Percentiles rank a stretch among this genome's conserved stretches.
These are phyloP conservation scores for Platerodrilus igneus DNA, from an alignment of 2,888 invertebrate species.

Conservation along the genomic window DNA sequence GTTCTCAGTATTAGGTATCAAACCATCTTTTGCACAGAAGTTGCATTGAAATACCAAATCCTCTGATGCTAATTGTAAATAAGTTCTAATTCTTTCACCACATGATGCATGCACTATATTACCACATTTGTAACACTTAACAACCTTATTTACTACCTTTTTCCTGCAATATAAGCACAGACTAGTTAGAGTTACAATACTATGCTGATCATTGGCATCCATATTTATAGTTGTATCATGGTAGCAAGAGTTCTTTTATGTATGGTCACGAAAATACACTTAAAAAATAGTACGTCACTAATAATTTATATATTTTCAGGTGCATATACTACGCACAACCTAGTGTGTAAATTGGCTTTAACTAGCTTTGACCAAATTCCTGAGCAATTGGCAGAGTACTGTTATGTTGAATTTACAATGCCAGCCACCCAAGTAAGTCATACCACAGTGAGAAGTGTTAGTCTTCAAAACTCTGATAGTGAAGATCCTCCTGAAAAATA, in stretches of 20 bases:
- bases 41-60: too few species aligned
- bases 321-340: conserved; percentile 95
- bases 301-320: conserved; percentile 67
- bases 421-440: conserved; percentile 94
- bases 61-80: too few species aligned
- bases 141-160: too few species aligned
- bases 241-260: neutral
- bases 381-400: conserved; percentile 81
- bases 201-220: too few species aligned
- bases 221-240: too few species aligned
- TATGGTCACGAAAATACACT: neutral
- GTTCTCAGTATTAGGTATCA: too few species aligned
- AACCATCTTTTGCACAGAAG: too few species aligned
- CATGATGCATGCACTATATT: too few species aligned
- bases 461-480: conserved; percentile 78
- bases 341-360: conserved; percentile 90
- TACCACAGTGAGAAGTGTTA: conserved; percentile 91
- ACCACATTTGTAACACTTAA: too few species aligned
- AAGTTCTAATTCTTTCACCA: too few species aligned
- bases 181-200: too few species aligned
- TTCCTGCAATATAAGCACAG: too few species aligned
- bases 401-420: conserved; percentile 97
- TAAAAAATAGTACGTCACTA: conserved; percentile 4
- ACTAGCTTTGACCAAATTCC: conserved; percentile 98
- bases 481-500: conserved; percentile 96